These are phyloP conservation scores for Dryocosmus kuriphilus DNA, from an alignment of 2,888 invertebrate genomes.

Conservation along the genomic window DNA sequence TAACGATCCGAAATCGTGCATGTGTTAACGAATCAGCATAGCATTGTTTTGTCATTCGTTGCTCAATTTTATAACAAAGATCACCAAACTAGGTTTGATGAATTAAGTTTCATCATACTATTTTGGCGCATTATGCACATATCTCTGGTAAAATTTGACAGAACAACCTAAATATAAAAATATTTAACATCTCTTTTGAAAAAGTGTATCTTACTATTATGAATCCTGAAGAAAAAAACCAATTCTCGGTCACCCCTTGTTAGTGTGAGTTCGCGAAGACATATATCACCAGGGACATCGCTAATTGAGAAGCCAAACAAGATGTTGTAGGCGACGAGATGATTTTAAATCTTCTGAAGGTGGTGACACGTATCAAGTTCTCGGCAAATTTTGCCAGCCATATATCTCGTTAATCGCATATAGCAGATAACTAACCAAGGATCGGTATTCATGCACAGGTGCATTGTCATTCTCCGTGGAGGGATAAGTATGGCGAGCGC, in stretches of 20 bases:
- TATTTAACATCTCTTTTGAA: too few relatives aligned
- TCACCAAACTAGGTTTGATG: too few relatives aligned
- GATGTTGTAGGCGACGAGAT: constrained; percentile 15
- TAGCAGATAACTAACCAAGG: constrained; percentile 36
- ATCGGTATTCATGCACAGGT: constrained; percentile 54
- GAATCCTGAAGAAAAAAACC: too few relatives aligned
- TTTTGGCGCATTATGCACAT: too few relatives aligned
- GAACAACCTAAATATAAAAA: too few relatives aligned
- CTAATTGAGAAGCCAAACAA: constrained; percentile 35
- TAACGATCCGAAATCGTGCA: constrained; percentile 18
- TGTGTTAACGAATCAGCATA: constrained; percentile 22
- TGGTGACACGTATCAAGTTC: constrained; percentile 38
- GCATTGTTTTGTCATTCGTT: too few relatives aligned
- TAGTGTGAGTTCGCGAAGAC: not conserved
- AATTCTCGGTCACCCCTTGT: too few relatives aligned
- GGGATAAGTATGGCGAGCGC: constrained; percentile 44
- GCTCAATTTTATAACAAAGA: too few relatives aligned
- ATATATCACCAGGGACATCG: constrained; percentile 22
- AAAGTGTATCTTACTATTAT: too few relatives aligned
- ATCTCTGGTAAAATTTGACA: too few relatives aligned
- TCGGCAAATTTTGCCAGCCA: constrained; percentile 32
- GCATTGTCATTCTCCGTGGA: constrained; percentile 57
- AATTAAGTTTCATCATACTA: too few relatives aligned
- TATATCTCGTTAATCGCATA: constrained; percentile 36
- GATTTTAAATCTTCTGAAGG: constrained; percentile 27